Base-by-base conservation (phyloP, 2,888 invertebrate genomes). In the Chymomyza amoena region DNA sequence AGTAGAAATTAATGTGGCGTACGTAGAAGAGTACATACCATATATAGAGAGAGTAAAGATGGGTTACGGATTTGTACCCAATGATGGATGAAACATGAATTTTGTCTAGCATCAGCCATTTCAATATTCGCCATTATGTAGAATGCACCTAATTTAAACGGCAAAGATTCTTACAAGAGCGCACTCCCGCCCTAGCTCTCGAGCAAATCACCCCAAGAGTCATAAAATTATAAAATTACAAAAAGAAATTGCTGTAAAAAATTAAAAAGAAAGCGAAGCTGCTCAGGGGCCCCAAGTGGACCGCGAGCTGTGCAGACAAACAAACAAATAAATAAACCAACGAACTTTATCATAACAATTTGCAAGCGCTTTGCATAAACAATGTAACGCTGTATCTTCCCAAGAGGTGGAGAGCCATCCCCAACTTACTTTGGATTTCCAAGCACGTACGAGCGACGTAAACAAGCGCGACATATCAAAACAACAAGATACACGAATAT, bases 1-100 rank as follows among this genome's bases (percentile, higher is more conserved):
- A 77, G 84, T 87, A 83, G 77, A 83, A 83, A 80, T 81, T 81
- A 36, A 83, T 15, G 18, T 51, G 51, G 13, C 39, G 70, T 32
- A 32, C 32, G 32, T 1, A 61, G 45, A 9, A 32, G 9, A 4
- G 18, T 18, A 28, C 6, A 25, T 57, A 28, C 20, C 18, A 28
- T 20, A n/a, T 18, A 15, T 15, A 57, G 28, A 13, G 32, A 57
- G 28, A 13, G 32, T 32, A 32, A 13, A 25, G 10, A 4, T 52
- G 51, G 15, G 36, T 56, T 15, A 62, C 73, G 70, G 70, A 76
- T 64, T 69, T 77, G 71, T 69, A 74, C 71, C 28, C 57, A 57
- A 13, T 15, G 15, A 1, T 57, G 25, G 20, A 25, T 57, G 13
- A 57, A 57, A 25, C 18, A 15, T 18, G 9, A 57, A 57, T 57